Conservation (phyloP, 2,888 invertebrate species). For the Formica aserva region DNA sequence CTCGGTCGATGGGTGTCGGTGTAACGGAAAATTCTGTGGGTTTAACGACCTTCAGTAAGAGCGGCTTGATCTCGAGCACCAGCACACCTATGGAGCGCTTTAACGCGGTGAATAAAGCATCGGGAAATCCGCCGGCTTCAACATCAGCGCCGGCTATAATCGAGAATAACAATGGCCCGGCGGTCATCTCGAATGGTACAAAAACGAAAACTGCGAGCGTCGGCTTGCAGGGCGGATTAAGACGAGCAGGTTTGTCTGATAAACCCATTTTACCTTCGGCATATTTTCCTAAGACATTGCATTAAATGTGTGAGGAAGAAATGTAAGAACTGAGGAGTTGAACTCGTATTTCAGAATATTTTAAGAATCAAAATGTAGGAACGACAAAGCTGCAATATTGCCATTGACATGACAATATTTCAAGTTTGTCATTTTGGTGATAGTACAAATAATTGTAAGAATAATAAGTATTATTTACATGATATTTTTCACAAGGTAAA, state of each 20-base stretch:
- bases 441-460: conserved; percentile 70
- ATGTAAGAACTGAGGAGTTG: conserved; percentile 52
- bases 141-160: conserved; percentile 77
- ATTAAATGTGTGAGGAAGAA: conserved; percentile 65
- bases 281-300: conserved; percentile 83
- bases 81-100: conserved; percentile 84
- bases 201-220: conserved; percentile 79
- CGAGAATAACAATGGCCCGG: conserved; percentile 82
- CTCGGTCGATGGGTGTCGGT: conserved; percentile 80
- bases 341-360: conserved; percentile 32
- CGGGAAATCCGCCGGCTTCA: conserved; percentile 66
- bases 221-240: conserved; percentile 81
- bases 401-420: conserved; percentile 47
- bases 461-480: conserved; percentile 65
- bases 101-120: conserved; percentile 78
- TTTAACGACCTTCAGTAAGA: conserved; percentile 79
- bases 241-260: conserved; percentile 80
- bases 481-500: conserved; percentile 40
- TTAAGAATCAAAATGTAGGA: conserved; percentile 55
- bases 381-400: conserved; percentile 46
- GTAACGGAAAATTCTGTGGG: conserved; percentile 78
- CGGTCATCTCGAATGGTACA: conserved; percentile 76
- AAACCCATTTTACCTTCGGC: conserved; percentile 83
- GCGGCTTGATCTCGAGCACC: conserved; percentile 83
- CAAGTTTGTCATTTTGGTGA: conserved; percentile 54